Evolutionary conservation across 2,797 vertebrate genomes (phyloP).

Genomic region (Thaleichthys pacificus): DNA sequence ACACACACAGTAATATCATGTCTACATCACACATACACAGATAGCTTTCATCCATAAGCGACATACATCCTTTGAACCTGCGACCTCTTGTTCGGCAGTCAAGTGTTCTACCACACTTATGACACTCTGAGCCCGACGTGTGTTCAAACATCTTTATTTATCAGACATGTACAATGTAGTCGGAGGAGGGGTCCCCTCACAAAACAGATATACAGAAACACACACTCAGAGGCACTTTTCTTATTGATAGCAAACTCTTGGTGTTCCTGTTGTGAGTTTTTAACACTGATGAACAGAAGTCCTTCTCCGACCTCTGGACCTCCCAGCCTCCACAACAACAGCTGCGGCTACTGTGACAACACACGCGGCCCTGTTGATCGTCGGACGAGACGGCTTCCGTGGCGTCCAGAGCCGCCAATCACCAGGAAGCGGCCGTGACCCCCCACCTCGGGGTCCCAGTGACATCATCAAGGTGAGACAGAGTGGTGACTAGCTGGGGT

Average conservation of each 20-base stretch:
- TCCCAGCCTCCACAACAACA: not conserved
- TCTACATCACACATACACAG: too few species aligned
- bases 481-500: not conserved
- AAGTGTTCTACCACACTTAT: too few species aligned
- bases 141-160: constrained; percentile 1
- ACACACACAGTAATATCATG: too few species aligned
- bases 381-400: not conserved
- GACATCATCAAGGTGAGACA: constrained; percentile 16
- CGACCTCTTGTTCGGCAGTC: too few species aligned
- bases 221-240: not conserved
- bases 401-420: not conserved
- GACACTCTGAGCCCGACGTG: not conserved
- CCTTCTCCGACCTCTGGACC: not conserved
- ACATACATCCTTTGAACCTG: too few species aligned
- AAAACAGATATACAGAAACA: not conserved
- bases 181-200: not conserved
- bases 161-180: not conserved
- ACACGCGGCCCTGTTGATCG: too few species aligned
- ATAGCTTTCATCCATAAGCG: too few species aligned
- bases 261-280: not conserved
- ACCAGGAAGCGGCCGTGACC: constrained; percentile 18
- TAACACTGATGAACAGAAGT: not conserved
- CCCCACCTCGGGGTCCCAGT: constrained; percentile 27
- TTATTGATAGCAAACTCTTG: not conserved
- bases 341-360: too few species aligned